Conservation (phyloP, 2,888 invertebrate species). For the Lottia gigantea region DNA sequence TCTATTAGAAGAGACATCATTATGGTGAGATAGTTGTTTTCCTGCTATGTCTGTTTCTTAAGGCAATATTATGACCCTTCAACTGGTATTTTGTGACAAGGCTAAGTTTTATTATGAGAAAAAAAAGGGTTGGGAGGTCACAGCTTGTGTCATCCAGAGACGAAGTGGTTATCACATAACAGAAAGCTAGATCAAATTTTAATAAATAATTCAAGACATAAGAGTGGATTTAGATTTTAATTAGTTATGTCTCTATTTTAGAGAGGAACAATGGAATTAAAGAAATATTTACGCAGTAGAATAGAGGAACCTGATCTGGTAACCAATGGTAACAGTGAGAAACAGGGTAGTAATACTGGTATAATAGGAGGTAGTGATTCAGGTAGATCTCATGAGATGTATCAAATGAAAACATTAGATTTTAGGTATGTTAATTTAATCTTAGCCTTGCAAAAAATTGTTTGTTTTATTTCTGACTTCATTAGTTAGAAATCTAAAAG, state of each 20-base stretch:
- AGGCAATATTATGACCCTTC: too few relatives aligned
- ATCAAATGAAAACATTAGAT: constrained; percentile 58
- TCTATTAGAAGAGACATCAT: constrained; percentile 85
- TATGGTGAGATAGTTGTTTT: constrained; percentile 66
- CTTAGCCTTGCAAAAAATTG: too few relatives aligned
- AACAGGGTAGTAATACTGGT: constrained; percentile 21
- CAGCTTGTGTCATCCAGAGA: too few relatives aligned
- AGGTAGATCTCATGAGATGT: constrained; percentile 60
- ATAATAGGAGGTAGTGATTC: constrained; percentile 49
- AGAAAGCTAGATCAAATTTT: too few relatives aligned
- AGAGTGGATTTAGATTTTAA: too few relatives aligned
- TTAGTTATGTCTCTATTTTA: constrained; percentile 25
- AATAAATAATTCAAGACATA: too few relatives aligned
- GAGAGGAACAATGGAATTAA: constrained; percentile 83
- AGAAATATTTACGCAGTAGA: constrained; percentile 75
- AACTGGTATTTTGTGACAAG: too few relatives aligned
- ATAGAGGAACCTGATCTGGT: constrained; percentile 58
- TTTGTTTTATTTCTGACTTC: too few relatives aligned
- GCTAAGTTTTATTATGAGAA: too few relatives aligned
- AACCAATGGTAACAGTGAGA: constrained; percentile 20
- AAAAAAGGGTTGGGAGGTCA: too few relatives aligned
- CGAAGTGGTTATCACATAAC: too few relatives aligned
- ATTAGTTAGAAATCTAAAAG: too few relatives aligned
- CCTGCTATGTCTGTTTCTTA: constrained; percentile 10
- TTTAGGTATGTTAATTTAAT: constrained; percentile 56